Conservation (phyloP, 2,113 vertebrate species). For the Tretioscincus oriximinensis region DNA sequence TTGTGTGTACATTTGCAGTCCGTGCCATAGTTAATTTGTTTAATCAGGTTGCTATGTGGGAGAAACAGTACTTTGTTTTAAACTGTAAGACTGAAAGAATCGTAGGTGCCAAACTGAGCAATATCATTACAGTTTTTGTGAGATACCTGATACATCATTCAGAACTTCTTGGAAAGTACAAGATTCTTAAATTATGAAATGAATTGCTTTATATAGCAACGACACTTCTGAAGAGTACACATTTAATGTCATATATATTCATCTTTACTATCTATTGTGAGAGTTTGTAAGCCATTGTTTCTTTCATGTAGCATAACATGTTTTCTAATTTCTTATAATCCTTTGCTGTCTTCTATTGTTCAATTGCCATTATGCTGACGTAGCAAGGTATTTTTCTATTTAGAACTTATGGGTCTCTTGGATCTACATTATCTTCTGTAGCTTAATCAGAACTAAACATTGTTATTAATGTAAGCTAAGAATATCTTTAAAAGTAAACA, state of each 20-base stretch:
- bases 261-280: neutral
- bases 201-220: slow-evolving; percentile 22
- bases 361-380: neutral
- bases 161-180: slow-evolving; percentile 59
- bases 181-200: slow-evolving; percentile 31
- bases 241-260: neutral
- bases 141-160: slow-evolving; percentile 54
- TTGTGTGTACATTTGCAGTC: slow-evolving; percentile 78
- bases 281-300: neutral
- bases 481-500: too few species aligned
- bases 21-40: slow-evolving; percentile 81
- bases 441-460: too few species aligned
- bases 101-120: slow-evolving; percentile 67
- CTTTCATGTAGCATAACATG: neutral
- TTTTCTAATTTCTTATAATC: neutral
- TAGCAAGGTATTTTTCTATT: neutral
- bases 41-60: slow-evolving; percentile 79
- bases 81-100: slow-evolving; percentile 60
- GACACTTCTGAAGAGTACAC: slow-evolving; percentile 12
- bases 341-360: neutral
- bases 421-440: too few species aligned
- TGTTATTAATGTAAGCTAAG: too few species aligned
- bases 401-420: neutral
- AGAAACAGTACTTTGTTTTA: slow-evolving; percentile 75
- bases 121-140: slow-evolving; percentile 54